These are phyloP conservation scores for Gnathonemus longibarbis DNA, from an alignment of 2,113 vertebrate genomes.

Conservation along the genomic window DNA sequence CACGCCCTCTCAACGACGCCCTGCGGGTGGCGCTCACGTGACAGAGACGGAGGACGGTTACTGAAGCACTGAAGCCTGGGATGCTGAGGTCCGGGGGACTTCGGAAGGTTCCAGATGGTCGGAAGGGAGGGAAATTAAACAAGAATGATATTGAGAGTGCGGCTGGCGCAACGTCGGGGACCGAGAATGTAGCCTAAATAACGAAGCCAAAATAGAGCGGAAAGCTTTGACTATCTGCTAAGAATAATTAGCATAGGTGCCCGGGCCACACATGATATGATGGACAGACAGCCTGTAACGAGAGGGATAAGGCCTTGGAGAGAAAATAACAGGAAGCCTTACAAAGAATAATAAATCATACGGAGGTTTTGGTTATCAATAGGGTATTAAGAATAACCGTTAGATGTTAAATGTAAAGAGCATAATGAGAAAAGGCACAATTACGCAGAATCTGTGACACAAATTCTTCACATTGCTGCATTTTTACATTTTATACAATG, in stretches of 20 bases:
- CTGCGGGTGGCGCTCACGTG: background rate
- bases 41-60: no score
- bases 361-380: background rate
- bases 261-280: background rate
- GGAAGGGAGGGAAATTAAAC: background rate
- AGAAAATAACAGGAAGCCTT: background rate
- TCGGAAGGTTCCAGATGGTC: background rate
- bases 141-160: background rate
- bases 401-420: background rate
- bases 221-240: slow-evolving; percentile 14
- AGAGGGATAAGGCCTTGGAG: background rate
- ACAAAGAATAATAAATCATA: background rate
- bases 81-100: background rate
- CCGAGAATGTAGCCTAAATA: slow-evolving; percentile 3
- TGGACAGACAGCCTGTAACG: background rate
- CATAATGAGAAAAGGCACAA: background rate
- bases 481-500: background rate
- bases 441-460: background rate
- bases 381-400: background rate
- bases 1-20: background rate
- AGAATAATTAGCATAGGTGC: background rate
- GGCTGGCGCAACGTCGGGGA: background rate
- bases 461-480: background rate
- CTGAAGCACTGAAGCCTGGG: background rate
- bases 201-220: background rate